A percentile compares a stretch with the other conserved stretches of the same genome.
These are phyloP conservation scores for Chauna torquata DNA, from an alignment of 2,113 vertebrate genomes.

Conservation along the genomic window DNA sequence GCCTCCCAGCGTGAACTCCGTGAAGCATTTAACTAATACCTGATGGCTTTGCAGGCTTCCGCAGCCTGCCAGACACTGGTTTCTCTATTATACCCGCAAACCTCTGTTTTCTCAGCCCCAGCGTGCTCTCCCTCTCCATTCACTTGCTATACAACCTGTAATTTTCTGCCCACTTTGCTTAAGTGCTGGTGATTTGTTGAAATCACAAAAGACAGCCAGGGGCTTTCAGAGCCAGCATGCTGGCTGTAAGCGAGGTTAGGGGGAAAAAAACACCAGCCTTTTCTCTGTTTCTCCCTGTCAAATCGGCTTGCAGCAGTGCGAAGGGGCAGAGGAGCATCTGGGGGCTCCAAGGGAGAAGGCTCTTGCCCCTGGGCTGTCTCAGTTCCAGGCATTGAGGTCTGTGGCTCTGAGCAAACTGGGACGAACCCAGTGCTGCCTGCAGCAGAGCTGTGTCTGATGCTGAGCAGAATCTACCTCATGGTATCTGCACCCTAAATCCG, in stretches of 20 bases:
- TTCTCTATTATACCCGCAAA: conserved; percentile 40
- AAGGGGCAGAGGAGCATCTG: neutral
- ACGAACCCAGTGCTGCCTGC: neutral
- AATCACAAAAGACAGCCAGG: conserved; percentile 68
- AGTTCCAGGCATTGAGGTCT: neutral
- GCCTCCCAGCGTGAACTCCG: conserved; percentile 53
- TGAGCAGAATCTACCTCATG: neutral
- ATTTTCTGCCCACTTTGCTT: conserved; percentile 74
- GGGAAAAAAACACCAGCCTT: neutral
- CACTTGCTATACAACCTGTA: conserved; percentile 69
- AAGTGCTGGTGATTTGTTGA: conserved; percentile 72
- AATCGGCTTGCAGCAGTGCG: neutral
- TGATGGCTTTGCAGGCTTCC: conserved; percentile 40
- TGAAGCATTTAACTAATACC: conserved; percentile 65
- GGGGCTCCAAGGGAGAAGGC: neutral
- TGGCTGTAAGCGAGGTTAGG: neutral
- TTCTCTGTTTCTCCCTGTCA: neutral
- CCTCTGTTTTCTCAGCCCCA: conserved; percentile 43
- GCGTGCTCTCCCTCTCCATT: conserved; percentile 55
- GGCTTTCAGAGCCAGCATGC: conserved; percentile 24
- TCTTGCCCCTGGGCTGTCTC: neutral
- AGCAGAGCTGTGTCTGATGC: neutral
- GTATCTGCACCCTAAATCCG: neutral
- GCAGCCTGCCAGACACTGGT: neutral
- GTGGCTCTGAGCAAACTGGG: neutral